A percentile compares a stretch with the other conserved stretches of the same genome.
These are phyloP conservation scores for Girardinus metallicus DNA, from an alignment of 2,797 vertebrate species.

Conservation along the genomic window DNA sequence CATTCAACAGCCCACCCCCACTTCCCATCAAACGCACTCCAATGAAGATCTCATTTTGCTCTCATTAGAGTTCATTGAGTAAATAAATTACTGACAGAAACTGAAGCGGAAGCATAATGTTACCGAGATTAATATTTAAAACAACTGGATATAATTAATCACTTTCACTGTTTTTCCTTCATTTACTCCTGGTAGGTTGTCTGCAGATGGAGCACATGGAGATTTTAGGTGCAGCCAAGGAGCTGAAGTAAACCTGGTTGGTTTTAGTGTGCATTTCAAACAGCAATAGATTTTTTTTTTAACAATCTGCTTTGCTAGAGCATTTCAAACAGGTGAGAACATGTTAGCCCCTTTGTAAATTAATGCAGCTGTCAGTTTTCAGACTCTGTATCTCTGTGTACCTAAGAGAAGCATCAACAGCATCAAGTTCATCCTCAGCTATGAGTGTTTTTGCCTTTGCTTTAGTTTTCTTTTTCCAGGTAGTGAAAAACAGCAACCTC, in stretches of 20 bases:
- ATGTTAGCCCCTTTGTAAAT: slow-evolving; percentile 23
- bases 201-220: background rate
- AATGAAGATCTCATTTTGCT: slow-evolving; percentile 11
- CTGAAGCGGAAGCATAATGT: background rate
- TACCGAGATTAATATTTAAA: background rate
- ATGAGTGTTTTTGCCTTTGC: background rate
- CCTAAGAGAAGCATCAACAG: slow-evolving; percentile 4
- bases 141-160: background rate
- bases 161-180: no score
- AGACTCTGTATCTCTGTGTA: slow-evolving; percentile 5
- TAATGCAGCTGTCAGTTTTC: slow-evolving; percentile 22
- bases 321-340: slow-evolving; percentile 25
- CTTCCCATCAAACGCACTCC: background rate
- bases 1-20: slow-evolving; percentile 7
- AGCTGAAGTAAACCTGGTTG: background rate
- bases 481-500: background rate
- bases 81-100: slow-evolving; percentile 19
- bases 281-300: background rate
- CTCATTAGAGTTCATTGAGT: slow-evolving; percentile 11
- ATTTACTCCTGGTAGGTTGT: background rate
- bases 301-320: slow-evolving; percentile 16
- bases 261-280: slow-evolving; percentile 1
- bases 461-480: background rate
- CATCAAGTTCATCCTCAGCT: background rate
- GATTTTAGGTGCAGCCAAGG: background rate